Base-by-base conservation (phyloP, 1,140 invertebrate genomes). In the Drosophila prosaltans region DNA sequence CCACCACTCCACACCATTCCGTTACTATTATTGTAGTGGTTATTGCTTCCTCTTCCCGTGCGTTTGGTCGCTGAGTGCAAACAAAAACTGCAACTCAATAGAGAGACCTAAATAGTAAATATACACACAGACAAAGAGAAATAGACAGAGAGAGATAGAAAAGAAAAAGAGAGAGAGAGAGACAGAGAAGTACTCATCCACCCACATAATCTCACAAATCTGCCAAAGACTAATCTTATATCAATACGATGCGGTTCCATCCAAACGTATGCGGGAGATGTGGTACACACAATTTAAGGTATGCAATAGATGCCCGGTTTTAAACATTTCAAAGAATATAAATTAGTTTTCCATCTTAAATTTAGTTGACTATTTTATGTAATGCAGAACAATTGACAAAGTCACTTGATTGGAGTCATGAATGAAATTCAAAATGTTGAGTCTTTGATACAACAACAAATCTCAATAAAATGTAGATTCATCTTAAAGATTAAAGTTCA, bases 31-130 rank as follows among this genome's bases (percentile, higher is more conserved):
- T 75, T 80, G 67, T 74, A 63, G 69, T 65, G 45, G 45, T 72
- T 8, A 79, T 74, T 69, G 77, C 77, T 74, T 64, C 67, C 63
- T 39, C 65, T 41, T 36, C 36, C 36, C 32, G 39, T 41, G 3
- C 6, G 32, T 36, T 36, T 7, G 76, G 76, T 63, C 69, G 78
- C 81, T 86, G 81, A 85, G 85, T 81, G 82, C 78, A 85, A 78
- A 85, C 82, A 85, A 81, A 85, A 36, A 81, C 81, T 85, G 82
- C 81, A 85, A 85, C 82, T 85, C 81, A 85, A 85, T 85, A 85
- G 81, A 72, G 78, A 85, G 21, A 85, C 74, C 81, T 81, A 78
- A 84, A 85, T 78, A 83, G 78, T 81, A 84, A 84, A 80, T 80
- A 84, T 62, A 45, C 77, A 32, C 8, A 51, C 8, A 10, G 45